Base-by-base conservation (phyloP, 2,797 vertebrate genomes). In the Meda fulgida region DNA sequence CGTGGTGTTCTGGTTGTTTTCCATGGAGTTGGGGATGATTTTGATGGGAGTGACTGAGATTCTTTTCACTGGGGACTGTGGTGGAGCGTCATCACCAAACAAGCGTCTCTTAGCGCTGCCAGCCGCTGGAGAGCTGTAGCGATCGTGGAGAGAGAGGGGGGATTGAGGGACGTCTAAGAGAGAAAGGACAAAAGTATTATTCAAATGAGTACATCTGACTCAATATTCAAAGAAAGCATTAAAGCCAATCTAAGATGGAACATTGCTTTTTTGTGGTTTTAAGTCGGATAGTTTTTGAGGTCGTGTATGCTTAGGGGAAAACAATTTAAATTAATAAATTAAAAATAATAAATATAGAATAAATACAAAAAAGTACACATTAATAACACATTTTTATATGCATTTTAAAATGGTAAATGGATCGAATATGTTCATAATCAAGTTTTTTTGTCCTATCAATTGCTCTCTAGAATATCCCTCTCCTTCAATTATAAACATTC, bases 61-160 rank as follows among this genome's bases (percentile, higher is more conserved):
- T 88, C 94, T 96, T 53, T 96, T 97, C 46, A 92, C 85, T 1
- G 94, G 94, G 8, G 95, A 94, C 26, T 96, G 88, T 85, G 92
- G 92, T 88, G 94, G 90, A 34, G 91, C 90, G 82, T 98, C 97
- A 26, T 99, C 98, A 2, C 96, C 97, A 53, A 99, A 99, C 13
- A 99, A 97, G 65, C 97, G 96, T 0, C 98, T 96, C 83, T 98
- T 99, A 2, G 97, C 98, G 46, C 97, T 98, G 79, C 98, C 98
- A 0, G 98, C 98, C 0, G 95, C 91, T 2, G 98, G 98, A 51
- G 98, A 99, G 91, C 96, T 98, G 92, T 97, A 99, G 73, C 98
- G 94, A 86, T 99, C 98, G 0, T 99, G 97, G 73, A 99, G 95
- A 0, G 96, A 97, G 81, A 99, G 93, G 0, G 98, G 98, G 51